Base-by-base conservation (phyloP, 2,113 vertebrate genomes). In the Pedionomus torquatus region DNA sequence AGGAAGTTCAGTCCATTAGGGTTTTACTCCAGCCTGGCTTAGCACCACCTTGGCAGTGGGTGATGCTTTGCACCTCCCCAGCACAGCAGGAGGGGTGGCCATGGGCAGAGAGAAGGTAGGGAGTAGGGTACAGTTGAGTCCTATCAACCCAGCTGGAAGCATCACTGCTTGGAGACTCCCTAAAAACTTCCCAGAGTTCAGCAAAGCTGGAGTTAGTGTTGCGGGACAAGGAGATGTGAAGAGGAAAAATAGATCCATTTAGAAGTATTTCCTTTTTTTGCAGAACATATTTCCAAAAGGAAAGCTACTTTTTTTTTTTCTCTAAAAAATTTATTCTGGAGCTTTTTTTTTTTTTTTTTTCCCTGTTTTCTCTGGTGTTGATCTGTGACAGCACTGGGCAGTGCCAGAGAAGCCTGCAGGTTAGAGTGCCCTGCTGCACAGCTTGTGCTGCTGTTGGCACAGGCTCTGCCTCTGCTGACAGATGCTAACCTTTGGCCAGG, bases 381-480 rank as follows among this genome's bases (percentile, higher is more conserved):
- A 44, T 44, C 21, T 83, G 35, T 16, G 13, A 16, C 17, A 63
- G 54, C 44, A 39, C 31, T 25, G 21, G 5, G 31, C 41, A 54
- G 41, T 39, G 54, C 10, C 55, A 93, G 46, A 23, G 80, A 16
- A 7, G 2, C 7, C 14, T 17, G 25, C 14, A 80, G n/a, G 41
- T 52, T 44, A 19, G 44, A 65, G 10, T 79, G 43, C 35, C 63
- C 24, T 76, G 33, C 63, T 51, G 68, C 58, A 46, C 60, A 80
- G 24, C 20, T 61, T 30, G 7, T 0, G 6, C 24, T 83, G 80
- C 49, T 0, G 0, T 44, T 71, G 80, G 83, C 44, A 57, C 0
- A 1, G 55, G 37, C 46, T 94, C 64, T 60, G 30, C 17, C 77
- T 70, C 65, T 81, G 85, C 61, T 48, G 23, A 37, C 39, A 55